These are phyloP conservation scores for Rhinichthys klamathensis DNA, from an alignment of 2,113 vertebrate species.

Conservation along the genomic window DNA sequence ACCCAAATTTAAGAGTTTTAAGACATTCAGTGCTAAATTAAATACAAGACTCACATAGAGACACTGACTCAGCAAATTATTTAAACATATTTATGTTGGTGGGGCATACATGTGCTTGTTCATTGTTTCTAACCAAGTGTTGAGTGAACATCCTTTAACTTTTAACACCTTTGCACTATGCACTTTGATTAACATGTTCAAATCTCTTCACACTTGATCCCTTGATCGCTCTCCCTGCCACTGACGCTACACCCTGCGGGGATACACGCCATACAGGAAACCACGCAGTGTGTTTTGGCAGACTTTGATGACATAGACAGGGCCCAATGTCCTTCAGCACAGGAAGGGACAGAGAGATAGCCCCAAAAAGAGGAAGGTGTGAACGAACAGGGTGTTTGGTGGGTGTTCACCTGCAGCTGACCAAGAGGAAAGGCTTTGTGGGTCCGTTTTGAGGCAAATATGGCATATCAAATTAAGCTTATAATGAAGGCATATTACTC, in stretches of 20 bases:
- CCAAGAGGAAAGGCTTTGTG: constrained; percentile 13
- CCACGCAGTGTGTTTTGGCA: constrained; percentile 67
- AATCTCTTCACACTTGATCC: constrained; percentile 16
- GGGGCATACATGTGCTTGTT: background rate
- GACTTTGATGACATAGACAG: constrained; percentile 53
- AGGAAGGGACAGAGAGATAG: constrained; percentile 32
- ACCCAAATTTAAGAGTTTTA: background rate
- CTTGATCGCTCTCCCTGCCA: background rate
- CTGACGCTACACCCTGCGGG: background rate
- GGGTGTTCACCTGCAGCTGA: background rate
- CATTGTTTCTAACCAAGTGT: constrained; percentile 10
- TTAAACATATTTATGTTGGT: background rate
- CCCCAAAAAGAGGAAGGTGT: background rate
- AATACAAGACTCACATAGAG: background rate
- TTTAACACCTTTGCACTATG: constrained; percentile 17
- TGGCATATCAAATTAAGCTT: background rate
- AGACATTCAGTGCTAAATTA: background rate
- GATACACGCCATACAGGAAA: constrained; percentile 60
- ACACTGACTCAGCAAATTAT: background rate
- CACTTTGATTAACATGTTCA: constrained; percentile 26
- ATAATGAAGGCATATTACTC: background rate
- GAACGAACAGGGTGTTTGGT: background rate
- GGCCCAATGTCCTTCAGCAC: constrained; percentile 41
- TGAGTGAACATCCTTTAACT: constrained; percentile 20
- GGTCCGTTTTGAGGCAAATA: background rate